Conservation (phyloP, 2,113 vertebrate species). For the Zootoca vivipara region DNA sequence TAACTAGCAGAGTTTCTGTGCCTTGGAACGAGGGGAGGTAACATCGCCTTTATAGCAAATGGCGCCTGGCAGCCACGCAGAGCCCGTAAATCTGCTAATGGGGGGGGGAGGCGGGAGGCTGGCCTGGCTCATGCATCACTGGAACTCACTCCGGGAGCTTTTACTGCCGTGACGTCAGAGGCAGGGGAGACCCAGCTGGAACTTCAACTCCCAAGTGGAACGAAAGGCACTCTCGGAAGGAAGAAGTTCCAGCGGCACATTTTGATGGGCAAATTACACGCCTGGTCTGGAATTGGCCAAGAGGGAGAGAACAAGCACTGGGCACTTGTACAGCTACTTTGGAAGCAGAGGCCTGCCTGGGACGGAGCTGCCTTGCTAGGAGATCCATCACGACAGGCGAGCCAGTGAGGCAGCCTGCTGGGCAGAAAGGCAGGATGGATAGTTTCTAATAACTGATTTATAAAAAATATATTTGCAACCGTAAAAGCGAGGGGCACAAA, state of each 20-base stretch:
- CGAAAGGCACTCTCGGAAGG: neutral
- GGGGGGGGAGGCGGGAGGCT: neutral
- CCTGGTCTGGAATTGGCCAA: conserved; percentile 44
- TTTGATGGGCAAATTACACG: conserved; percentile 64
- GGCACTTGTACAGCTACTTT: conserved; percentile 60
- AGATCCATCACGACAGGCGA: conserved; percentile 59
- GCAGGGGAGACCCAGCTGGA: conserved; percentile 75
- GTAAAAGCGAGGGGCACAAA: conserved; percentile 51
- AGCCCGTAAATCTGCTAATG: neutral
- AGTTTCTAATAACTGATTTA: conserved; percentile 74
- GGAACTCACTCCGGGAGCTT: neutral
- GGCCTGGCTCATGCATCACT: conserved; percentile 3
- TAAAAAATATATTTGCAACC: conserved; percentile 76
- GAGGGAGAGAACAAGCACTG: conserved; percentile 49
- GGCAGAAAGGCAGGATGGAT: conserved; percentile 52
- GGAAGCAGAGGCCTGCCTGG: conserved; percentile 59
- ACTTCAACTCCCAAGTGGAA: conserved; percentile 65
- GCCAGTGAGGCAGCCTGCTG: conserved; percentile 72
- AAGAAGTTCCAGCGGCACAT: conserved; percentile 49
- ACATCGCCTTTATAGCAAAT: neutral
- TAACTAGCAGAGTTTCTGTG: neutral
- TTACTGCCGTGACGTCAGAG: conserved; percentile 48
- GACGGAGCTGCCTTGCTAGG: conserved; percentile 53
- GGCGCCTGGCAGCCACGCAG: fast-evolving
- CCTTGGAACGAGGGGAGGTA: too few relatives aligned